phyloP scores from a whole-genome alignment of 2,797 vertebrate genomes.

The Gymnoscopelus braueri region DNA sequence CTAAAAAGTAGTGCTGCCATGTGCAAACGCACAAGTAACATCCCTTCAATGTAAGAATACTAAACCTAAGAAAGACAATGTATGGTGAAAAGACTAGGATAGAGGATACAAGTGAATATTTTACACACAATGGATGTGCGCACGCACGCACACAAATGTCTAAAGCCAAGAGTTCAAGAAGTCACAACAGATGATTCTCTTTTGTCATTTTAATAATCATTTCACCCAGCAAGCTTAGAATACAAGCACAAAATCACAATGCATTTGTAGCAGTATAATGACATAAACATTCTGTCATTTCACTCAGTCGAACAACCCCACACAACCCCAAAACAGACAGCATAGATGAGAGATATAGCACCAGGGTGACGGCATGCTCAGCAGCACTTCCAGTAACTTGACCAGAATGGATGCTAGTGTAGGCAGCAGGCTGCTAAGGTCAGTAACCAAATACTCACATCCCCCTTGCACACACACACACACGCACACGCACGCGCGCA shows the following conservation, averaged over 20 bases:
- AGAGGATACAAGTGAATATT: too few species aligned
- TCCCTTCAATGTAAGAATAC: too few species aligned
- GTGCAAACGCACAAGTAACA: too few species aligned
- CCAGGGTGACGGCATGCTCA: conserved; percentile 79
- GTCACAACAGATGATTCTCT: conserved; percentile 35
- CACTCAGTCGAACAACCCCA: conserved; percentile 45
- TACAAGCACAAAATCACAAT: conserved; percentile 90
- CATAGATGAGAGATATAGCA: conserved; percentile 82
- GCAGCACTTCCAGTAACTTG: conserved; percentile 73
- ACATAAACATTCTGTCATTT: conserved; percentile 61
- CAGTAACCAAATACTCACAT: too few species aligned
- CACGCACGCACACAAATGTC: neutral
- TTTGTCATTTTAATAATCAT: conserved; percentile 90
- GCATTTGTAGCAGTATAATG: conserved; percentile 82
- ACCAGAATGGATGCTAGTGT: conserved; percentile 51
- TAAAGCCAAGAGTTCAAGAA: conserved; percentile 23
- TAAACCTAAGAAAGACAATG: too few species aligned
- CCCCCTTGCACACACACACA: neutral
- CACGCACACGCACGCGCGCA: conserved; percentile 15
- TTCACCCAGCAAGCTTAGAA: conserved; percentile 90
- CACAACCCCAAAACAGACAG: conserved; percentile 73
- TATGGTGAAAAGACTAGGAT: too few species aligned
- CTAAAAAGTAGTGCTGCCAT: neutral
- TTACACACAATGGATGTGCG: neutral
- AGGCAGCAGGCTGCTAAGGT: conserved; percentile 63